Percentiles rank a stretch among this genome's conserved stretches.
These are phyloP conservation scores for Tetragonisca angustula DNA, from an alignment of 2,888 invertebrate species.

Conservation along the genomic window DNA sequence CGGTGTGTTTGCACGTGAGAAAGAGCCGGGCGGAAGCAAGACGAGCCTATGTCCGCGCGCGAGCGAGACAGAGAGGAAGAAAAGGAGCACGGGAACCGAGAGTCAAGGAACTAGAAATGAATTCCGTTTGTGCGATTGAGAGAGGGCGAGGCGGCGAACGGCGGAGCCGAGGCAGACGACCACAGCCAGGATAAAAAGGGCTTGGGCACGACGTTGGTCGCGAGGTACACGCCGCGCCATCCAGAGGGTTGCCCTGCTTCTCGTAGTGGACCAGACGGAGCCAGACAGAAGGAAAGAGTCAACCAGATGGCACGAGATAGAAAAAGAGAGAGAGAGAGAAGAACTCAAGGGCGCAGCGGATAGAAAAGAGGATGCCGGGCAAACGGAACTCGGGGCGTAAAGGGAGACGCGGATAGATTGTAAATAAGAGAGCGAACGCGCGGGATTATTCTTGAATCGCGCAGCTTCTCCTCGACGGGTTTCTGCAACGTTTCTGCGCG, in stretches of 20 bases:
- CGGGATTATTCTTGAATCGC: constrained; percentile 55
- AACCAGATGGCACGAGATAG: background rate
- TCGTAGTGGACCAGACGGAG: constrained; percentile 44
- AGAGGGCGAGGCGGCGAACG: constrained; percentile 53
- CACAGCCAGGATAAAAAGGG: constrained; percentile 66
- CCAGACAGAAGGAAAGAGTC: background rate
- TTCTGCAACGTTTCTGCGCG: constrained; percentile 40
- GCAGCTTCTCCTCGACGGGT: constrained; percentile 37
- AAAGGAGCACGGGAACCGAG: constrained; percentile 59
- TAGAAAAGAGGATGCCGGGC: constrained; percentile 21
- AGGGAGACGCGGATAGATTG: constrained; percentile 4
- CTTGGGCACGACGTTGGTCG: constrained; percentile 70
- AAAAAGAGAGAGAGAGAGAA: background rate
- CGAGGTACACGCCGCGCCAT: constrained; percentile 53
- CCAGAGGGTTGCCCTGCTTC: constrained; percentile 52
- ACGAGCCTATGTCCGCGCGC: constrained; percentile 25
- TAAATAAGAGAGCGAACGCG: constrained; percentile 23
- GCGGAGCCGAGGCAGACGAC: constrained; percentile 3
- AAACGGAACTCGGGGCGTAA: constrained; percentile 9
- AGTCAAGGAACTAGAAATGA: constrained; percentile 78
- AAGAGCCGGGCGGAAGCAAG: constrained; percentile 57
- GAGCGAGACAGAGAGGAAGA: constrained; percentile 37
- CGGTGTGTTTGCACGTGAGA: constrained; percentile 62
- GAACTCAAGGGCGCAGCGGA: background rate
- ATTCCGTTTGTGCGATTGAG: constrained; percentile 73